phyloP scores from a whole-genome alignment of 2,888 invertebrate genomes.

The Eupithecia dodoneata region DNA sequence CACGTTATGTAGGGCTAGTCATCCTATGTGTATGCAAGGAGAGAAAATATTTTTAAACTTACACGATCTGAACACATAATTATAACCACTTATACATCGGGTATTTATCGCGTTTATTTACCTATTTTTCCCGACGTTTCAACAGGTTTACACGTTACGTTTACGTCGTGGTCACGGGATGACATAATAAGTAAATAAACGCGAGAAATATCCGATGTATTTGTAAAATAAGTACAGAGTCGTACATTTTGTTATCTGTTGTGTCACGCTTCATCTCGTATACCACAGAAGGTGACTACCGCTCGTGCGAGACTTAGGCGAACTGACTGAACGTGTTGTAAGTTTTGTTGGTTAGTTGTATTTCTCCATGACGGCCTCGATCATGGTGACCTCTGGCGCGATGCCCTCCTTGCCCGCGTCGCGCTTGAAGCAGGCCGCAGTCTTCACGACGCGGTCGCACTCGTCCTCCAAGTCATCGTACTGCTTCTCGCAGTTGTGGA shows the following conservation, averaged over 20 bases:
- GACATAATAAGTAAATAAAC: too few species aligned
- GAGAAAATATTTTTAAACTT: background rate
- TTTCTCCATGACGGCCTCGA: conserved; percentile 74
- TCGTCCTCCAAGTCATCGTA: conserved; percentile 68
- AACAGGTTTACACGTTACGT: too few species aligned
- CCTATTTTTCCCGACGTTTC: too few species aligned
- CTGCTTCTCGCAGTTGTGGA: conserved; percentile 76
- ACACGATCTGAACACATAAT: too few species aligned
- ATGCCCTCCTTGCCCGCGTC: conserved; percentile 69
- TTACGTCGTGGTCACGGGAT: too few species aligned
- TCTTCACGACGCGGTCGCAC: conserved; percentile 73
- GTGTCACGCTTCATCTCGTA: background rate
- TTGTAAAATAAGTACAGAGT: background rate
- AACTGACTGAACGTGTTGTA: background rate
- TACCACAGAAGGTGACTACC: background rate
- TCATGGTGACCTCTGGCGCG: conserved; percentile 76
- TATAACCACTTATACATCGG: too few species aligned
- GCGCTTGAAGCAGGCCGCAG: conserved; percentile 74
- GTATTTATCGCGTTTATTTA: too few species aligned
- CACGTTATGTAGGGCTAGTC: background rate
- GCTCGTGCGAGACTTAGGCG: background rate
- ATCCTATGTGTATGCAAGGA: background rate
- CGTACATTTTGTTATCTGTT: background rate
- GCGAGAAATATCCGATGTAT: too few species aligned
- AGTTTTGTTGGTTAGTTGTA: conserved; percentile 50